Base-by-base conservation (phyloP, 2,888 invertebrate species). In the Ennomos erosarius region DNA sequence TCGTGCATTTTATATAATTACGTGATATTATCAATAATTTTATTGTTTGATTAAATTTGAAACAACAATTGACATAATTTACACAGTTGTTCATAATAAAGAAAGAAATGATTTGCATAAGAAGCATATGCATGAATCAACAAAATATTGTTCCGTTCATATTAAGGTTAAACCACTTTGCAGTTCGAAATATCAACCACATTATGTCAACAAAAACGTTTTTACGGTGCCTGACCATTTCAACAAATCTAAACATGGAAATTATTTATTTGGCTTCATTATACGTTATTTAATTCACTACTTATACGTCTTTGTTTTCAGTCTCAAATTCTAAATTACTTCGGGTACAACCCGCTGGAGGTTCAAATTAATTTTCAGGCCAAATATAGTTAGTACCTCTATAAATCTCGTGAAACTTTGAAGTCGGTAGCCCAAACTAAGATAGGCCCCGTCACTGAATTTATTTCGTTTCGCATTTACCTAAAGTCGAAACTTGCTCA, bases 401-500 rank as follows among this genome's bases (percentile, higher is more conserved):
- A 77, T 78, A 79, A 78, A 79, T 78, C 69, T 73, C 52, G 47
- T 12, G 55, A 56, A 78, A 77, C 65, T 79, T 79, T 68, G 58
- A 58, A 75, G 70, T 71, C 60, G 67, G 71, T 68, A 71, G 68
- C 67, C 70, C 58, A 62, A 55, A 55, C 55, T 60, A 55, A 68
- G 70, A 70, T 69, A 66, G 73, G 71, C 70, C 65, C 61, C 57
- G 67, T 62, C 59, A 62, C 58, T 62, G 46, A 68, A 68, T 68
- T 64, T 64, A 67, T 70, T 71, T 62, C 61, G 68, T 70, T 67
- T 63, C 59, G 64, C 65, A 65, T 73, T 68, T 40, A 49, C 49
- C 40, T 53, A 54, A 53, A 58, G 38, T 51, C 63, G 59, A 65
- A 62, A 69, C 60, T 70, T 65, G 68, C 70, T 71, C 66, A 66